Conservation (phyloP, 1,140 invertebrate genomes). For the Drosophila sechellia region DNA sequence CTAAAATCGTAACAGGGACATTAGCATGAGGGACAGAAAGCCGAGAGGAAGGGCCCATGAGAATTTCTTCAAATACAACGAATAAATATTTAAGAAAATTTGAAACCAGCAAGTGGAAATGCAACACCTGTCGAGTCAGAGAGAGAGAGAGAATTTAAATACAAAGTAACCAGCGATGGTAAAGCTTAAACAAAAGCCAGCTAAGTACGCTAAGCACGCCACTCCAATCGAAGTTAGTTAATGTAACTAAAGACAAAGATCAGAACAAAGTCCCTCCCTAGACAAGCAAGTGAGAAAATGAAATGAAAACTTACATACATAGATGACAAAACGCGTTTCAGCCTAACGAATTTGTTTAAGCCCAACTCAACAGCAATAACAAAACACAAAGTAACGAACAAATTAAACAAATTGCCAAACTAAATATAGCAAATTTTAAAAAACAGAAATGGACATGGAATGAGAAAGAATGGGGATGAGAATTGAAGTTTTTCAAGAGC, state of each 20-base stretch:
- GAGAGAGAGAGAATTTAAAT: constrained; percentile 12
- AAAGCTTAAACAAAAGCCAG: constrained; percentile 46
- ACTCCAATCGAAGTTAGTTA: constrained; percentile 47
- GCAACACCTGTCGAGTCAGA: constrained; percentile 6
- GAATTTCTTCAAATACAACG: constrained; percentile 83
- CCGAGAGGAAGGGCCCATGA: constrained; percentile 30
- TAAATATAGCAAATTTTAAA: constrained; percentile 49
- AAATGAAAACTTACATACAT: constrained; percentile 44
- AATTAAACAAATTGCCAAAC: constrained; percentile 67
- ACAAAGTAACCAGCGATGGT: constrained; percentile 28
- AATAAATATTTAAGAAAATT: constrained; percentile 81
- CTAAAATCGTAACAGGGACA: constrained; percentile 8
- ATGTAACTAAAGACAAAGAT: constrained; percentile 45
- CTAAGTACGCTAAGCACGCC: constrained; percentile 46
- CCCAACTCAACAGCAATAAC: constrained; percentile 58
- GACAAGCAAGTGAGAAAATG: constrained; percentile 24
- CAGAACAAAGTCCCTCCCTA: constrained; percentile 70
- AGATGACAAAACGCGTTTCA: constrained; percentile 73
- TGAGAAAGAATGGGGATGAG: constrained; percentile 10
- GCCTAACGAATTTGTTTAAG: constrained; percentile 76
- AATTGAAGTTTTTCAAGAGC: constrained; percentile 11
- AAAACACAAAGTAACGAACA: constrained; percentile 30
- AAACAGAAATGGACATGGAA: constrained; percentile 27
- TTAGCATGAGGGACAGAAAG: constrained; percentile 9
- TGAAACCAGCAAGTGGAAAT: constrained; percentile 39